These are phyloP conservation scores for Bothrops jararaca DNA, from an alignment of 2,113 vertebrate genomes.

Conservation along the genomic window DNA sequence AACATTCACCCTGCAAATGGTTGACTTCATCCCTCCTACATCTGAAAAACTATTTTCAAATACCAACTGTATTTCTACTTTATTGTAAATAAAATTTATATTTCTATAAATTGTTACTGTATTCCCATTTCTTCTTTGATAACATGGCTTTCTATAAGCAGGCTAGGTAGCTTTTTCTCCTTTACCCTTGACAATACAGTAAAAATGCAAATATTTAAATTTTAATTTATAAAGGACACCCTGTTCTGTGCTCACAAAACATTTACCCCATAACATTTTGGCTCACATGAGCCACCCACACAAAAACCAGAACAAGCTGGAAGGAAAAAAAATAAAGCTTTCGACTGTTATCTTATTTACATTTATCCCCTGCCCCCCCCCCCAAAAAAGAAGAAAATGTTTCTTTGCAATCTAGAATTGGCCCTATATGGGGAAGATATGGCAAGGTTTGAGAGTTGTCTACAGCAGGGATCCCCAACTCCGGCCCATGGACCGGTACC, in stretches of 20 bases:
- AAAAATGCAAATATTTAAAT: constrained; percentile 42
- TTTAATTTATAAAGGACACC: constrained; percentile 54
- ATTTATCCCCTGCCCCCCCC: background rate
- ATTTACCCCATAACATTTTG: constrained; percentile 74
- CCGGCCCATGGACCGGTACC: no score
- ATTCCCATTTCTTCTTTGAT: background rate
- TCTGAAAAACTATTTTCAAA: background rate
- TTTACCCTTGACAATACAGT: background rate
- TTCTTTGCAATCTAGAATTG: background rate
- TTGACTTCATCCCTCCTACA: background rate
- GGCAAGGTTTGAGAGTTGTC: background rate
- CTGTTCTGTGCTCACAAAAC: constrained; percentile 56
- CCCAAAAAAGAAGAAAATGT: background rate
- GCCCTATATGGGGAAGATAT: background rate
- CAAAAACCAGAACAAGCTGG: constrained; percentile 66
- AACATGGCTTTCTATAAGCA: background rate
- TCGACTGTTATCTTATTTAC: constrained; percentile 33
- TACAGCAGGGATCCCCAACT: background rate
- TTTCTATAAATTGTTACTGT: background rate
- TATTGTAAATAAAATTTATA: background rate
- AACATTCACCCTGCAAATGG: background rate
- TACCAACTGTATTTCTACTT: background rate
- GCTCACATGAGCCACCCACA: constrained; percentile 72
- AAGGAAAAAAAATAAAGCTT: constrained; percentile 58
- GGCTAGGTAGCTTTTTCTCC: background rate